A percentile compares a stretch with the other conserved stretches of the same genome.
These are phyloP conservation scores for Sus scrofa DNA, from an alignment of 2,113 vertebrate genomes.

Conservation along the genomic window T2T-Sscrofa CM000824.6:150444001-150444500, in stretches of 20 bases:
- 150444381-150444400: conserved; percentile 58
- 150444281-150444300: conserved; percentile 68
- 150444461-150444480: conserved; percentile 72
- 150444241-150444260: conserved; percentile 53
- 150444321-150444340: conserved; percentile 62
- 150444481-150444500: conserved; percentile 68
- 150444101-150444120: conserved; percentile 62
- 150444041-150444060: conserved; percentile 87
- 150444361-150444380: not conserved
- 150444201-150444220: conserved; percentile 69
- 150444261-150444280: conserved; percentile 46
- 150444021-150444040: conserved; percentile 61
- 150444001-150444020: conserved; percentile 86
- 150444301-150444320: not conserved
- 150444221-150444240: conserved; percentile 64
- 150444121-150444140: conserved; percentile 70
- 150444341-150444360: not conserved
- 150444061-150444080: conserved; percentile 85
- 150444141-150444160: conserved; percentile 77
- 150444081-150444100: conserved; percentile 72
- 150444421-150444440: conserved; percentile 69
- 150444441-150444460: conserved; percentile 74
- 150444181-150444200: conserved; percentile 77
- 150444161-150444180: conserved; percentile 69
- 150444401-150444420: conserved; percentile 68